phyloP scores from a whole-genome alignment of 2,113 vertebrate genomes.

The Coptodon rendalli region DNA sequence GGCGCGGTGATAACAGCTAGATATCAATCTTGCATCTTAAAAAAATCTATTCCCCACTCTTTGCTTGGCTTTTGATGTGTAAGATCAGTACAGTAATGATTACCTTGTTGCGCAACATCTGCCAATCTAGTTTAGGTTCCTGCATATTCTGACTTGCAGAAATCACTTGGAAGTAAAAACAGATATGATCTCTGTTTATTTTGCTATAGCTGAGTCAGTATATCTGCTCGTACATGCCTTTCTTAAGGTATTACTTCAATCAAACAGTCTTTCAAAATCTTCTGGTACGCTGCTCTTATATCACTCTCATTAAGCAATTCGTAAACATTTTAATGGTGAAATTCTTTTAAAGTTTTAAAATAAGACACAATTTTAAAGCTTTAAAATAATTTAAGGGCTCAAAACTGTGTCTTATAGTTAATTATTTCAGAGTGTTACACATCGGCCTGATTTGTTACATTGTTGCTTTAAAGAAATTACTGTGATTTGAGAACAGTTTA shows the following conservation, averaged over 20 bases:
- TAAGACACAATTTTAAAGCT: neutral
- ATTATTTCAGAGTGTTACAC: neutral
- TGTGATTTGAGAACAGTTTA: neutral
- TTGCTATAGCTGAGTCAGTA: constrained; percentile 16
- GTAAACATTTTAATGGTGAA: neutral
- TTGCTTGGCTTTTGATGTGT: constrained; percentile 46
- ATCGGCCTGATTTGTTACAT: neutral
- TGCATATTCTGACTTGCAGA: constrained; percentile 52
- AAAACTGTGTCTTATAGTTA: neutral
- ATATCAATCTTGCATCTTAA: constrained; percentile 46
- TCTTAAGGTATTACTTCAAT: neutral
- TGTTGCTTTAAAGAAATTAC: neutral
- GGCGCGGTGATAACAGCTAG: constrained; percentile 10
- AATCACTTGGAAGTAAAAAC: neutral
- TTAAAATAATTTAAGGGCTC: neutral
- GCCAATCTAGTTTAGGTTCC: constrained; percentile 4
- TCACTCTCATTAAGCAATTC: neutral
- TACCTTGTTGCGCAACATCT: constrained; percentile 41
- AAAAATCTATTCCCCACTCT: neutral
- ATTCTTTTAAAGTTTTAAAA: neutral
- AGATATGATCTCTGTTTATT: constrained; percentile 28
- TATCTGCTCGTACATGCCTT: neutral
- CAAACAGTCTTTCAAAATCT: neutral
- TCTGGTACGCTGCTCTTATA: neutral
- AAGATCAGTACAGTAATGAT: constrained; percentile 29